Evolutionary conservation across 2,113 vertebrate genomes (phyloP), one percentile per base, ranked within the genome.

Genomic region (Siniperca chuatsi): DNA sequence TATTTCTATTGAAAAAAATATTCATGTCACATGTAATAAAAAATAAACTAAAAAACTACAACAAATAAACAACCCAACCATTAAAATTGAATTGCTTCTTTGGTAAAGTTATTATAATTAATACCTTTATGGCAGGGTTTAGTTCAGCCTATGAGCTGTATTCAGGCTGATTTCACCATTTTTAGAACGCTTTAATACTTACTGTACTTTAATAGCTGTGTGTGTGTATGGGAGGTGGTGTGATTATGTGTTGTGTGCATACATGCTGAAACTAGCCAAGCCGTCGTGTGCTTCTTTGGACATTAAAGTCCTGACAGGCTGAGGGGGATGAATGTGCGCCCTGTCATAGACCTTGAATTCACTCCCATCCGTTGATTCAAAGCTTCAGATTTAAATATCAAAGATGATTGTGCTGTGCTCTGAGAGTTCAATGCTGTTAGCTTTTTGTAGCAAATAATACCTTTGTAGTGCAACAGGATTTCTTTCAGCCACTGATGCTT

Each of bases 361-460:
- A 37, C 68, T 78, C 40, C 68, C 68, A 9, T 84, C 62, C 57
- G 52, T 81, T 89, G 9, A 85, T 93, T 93, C 87, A 92, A 84
- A 89, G 86, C 87, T 71, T 79, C 62, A 8, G 61, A 95, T 95
- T 93, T 93, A 79, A 95, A 95, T 95, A 94, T 95, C 93, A 95
- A 94, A 95, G 93, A 88, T 93, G 75, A 81, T 37, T 79, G 88
- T 76, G 84, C 74, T 82, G 74, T 23, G 71, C 86, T 86, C 75
- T 75, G 70, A 78, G 65, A 81, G 85, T 89, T 86, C 89, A 83
- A 69, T 91, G 88, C 90, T 78, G 83, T 86, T 90, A 79, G 75
- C 83, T 92, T 88, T 79, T 73, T 75, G 78, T 84, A 83, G 87
- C 81, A 80, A 87, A 89, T 82, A 48, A 82, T 66, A 61, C 85